Base-by-base conservation (phyloP, 2,113 vertebrate species). In the Emydocephalus ijimae region DNA sequence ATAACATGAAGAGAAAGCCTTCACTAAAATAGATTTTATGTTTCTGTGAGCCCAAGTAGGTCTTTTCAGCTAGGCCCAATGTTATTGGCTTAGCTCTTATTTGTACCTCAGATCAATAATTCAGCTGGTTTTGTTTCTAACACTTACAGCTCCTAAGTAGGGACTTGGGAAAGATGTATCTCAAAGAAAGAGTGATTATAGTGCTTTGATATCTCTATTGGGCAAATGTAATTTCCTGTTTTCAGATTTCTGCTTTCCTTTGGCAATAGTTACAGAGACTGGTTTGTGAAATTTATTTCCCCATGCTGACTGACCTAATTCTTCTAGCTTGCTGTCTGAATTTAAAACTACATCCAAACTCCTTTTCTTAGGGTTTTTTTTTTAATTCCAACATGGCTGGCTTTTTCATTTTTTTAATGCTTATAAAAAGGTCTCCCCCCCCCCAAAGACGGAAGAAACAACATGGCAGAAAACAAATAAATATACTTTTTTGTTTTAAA, bases 151-250 rank as follows among this genome's bases (percentile, higher is more conserved):
- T 89, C 85, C 64, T 59, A 54, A 56, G 12, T 26, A 87, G 23
- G 14, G 29, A 54, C 59, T 48, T 26, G 21, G 91, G 64, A 50
- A 92, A 57, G 43, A 48, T 24, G 55, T 3, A 29, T 85, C 43
- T 92, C 29, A 81, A 94, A 94, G 5, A 7, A 88, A 87, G 18
- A 0, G 56, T 93, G 64, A 85, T 55, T 23, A 8, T 87, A 93
- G 59, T 86, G 52, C 93, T 94, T 96, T 94, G 48, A 3, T 94
- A 54, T 54, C 69, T 95, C 92, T 59, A 20, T 0, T 91, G 87
- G 21, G 43, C 14, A 88, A 91, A 54, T 48, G 21, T 61, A 93
- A 94, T 90, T 93, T 89, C 85, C 92, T 91, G 88, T 55, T 95
- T 90, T 85, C 15, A 0, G 8, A 43, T 45, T 57, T 92, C 43